Evolutionary conservation across 1,140 invertebrate species (phyloP).

Genomic region (Cherax quadricarinatus): DNA sequence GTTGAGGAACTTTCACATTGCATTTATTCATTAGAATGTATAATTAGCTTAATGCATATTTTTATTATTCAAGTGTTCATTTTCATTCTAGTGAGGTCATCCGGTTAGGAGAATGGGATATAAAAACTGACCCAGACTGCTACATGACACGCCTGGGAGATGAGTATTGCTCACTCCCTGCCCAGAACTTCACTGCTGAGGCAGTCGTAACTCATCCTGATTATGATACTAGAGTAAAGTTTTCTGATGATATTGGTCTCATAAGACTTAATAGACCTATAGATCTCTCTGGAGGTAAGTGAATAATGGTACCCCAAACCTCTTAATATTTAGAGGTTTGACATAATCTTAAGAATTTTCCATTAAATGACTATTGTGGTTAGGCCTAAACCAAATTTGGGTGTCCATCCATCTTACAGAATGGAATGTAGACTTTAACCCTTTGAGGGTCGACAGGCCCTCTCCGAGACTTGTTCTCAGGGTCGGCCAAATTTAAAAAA

Average conservation of each 20-base stretch:
- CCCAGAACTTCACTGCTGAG: constrained; percentile 81
- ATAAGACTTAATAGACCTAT: constrained; percentile 45
- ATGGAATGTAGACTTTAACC: too few relatives aligned
- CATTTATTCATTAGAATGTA: too few relatives aligned
- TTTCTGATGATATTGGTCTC: constrained; percentile 81
- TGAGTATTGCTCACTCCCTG: constrained; percentile 67
- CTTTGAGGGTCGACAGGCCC: too few relatives aligned
- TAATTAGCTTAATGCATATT: too few relatives aligned
- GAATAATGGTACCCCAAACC: not conserved
- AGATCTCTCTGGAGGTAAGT: constrained; percentile 21
- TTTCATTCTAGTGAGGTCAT: constrained; percentile 9
- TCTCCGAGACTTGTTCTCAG: too few relatives aligned
- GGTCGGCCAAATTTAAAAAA: too few relatives aligned
- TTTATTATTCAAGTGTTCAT: not conserved
- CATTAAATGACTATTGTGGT: too few relatives aligned
- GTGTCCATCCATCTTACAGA: too few relatives aligned
- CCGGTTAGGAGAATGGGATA: constrained; percentile 43
- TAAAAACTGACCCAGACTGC: constrained; percentile 21
- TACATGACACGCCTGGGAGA: not conserved
- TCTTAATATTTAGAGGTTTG: too few relatives aligned
- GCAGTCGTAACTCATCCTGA: constrained; percentile 79
- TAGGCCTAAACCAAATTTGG: too few relatives aligned
- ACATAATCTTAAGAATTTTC: too few relatives aligned
- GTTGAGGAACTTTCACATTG: too few relatives aligned
- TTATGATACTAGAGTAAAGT: constrained; percentile 76